Conservation (phyloP, 2,113 vertebrate genomes). For the Cryptoleucopteryx plumbea region DNA sequence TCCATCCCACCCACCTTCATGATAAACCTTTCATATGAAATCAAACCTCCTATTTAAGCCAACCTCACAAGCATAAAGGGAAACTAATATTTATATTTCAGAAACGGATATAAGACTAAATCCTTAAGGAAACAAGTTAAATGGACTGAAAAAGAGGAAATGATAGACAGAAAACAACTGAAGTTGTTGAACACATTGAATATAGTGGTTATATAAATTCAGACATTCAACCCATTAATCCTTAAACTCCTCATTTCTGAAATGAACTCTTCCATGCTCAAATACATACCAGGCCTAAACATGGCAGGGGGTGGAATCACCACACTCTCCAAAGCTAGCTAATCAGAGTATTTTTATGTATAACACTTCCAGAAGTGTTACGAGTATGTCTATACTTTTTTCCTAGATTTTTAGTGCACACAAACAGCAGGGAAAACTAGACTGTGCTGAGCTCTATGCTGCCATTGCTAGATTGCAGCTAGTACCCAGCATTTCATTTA, state of each 20-base stretch:
- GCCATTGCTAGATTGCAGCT: background rate
- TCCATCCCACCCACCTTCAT: background rate
- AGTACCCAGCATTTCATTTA: background rate
- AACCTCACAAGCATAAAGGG: background rate
- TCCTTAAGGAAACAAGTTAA: background rate
- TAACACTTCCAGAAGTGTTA: background rate
- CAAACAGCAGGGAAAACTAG: background rate
- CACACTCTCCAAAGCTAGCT: background rate
- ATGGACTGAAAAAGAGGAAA: background rate
- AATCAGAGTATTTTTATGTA: background rate
- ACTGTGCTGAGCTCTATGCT: background rate
- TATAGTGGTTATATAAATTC: background rate
- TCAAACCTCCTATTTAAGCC: background rate
- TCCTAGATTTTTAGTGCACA: background rate
- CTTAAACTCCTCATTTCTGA: background rate
- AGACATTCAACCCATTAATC: background rate
- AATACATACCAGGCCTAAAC: background rate
- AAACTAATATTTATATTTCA: background rate
- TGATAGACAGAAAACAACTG: background rate
- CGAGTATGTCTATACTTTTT: background rate
- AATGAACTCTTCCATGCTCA: background rate
- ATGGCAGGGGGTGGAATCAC: background rate
- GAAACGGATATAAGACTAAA: background rate
- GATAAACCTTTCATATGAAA: conserved; percentile 1
- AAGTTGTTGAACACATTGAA: background rate